These are phyloP conservation scores for Acromyrmex charruanus DNA, from an alignment of 1,140 invertebrate species.

Conservation along the genomic window DNA sequence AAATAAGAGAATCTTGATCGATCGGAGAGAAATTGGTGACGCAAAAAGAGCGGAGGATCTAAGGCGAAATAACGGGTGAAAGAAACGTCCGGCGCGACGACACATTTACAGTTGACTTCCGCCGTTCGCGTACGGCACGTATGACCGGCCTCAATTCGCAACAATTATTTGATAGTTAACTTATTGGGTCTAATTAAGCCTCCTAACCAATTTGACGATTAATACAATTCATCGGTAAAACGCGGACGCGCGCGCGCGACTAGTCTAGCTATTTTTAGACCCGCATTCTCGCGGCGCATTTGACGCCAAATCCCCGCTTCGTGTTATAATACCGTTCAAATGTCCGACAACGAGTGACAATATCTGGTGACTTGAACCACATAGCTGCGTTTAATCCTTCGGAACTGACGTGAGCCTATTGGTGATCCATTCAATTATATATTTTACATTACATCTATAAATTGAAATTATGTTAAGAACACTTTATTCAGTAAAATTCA, in stretches of 20 bases:
- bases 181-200: slow-evolving; percentile 86
- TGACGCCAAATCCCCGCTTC: neutral
- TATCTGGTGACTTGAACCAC: neutral
- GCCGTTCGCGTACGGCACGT: slow-evolving; percentile 66
- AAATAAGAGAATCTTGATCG: neutral
- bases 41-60: neutral
- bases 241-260: slow-evolving; percentile 73
- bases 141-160: slow-evolving; percentile 85
- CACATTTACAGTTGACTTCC: slow-evolving; percentile 39
- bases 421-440: no score
- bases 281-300: slow-evolving; percentile 22
- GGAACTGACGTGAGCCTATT: no score
- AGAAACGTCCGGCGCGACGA: slow-evolving; percentile 26
- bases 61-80: slow-evolving; percentile 1
- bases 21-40: neutral
- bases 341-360: neutral
- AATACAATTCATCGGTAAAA: slow-evolving; percentile 87
- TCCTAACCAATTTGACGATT: slow-evolving; percentile 85
- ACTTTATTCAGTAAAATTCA: no score
- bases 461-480: no score
- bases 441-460: no score
- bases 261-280: slow-evolving; percentile 65
- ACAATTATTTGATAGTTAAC: slow-evolving; percentile 87
- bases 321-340: neutral
- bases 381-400: no score